A percentile compares a stretch with the other conserved stretches of the same genome.
These are phyloP conservation scores for Lottia gigantea DNA, from an alignment of 2,888 invertebrate genomes.

Conservation along the genomic window DNA sequence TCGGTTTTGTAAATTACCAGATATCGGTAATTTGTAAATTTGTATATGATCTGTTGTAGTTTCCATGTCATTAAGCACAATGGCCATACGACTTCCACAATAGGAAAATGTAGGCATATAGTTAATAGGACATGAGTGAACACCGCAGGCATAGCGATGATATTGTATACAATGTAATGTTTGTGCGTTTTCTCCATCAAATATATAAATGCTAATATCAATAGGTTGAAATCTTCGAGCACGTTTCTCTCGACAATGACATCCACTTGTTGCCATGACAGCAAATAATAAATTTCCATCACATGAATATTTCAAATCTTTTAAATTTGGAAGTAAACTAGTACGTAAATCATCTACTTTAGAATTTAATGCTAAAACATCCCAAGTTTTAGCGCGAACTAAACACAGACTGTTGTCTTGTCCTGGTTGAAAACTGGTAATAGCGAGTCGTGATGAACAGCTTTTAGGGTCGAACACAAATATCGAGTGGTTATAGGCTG, in stretches of 20 bases:
- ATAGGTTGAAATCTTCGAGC: conserved; percentile 61
- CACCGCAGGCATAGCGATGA: conserved; percentile 62
- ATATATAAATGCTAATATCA: conserved; percentile 63
- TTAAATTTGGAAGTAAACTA: conserved; percentile 58
- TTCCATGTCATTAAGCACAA: conserved; percentile 62
- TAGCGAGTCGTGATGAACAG: conserved; percentile 58
- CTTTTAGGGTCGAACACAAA: conserved; percentile 67
- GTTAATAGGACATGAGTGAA: conserved; percentile 65
- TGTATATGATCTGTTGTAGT: conserved; percentile 61
- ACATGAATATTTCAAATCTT: conserved; percentile 60
- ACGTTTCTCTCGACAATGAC: conserved; percentile 63
- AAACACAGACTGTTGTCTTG: conserved; percentile 63
- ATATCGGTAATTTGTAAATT: conserved; percentile 64
- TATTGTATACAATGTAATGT: conserved; percentile 66
- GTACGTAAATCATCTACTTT: conserved; percentile 56
- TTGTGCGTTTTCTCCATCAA: conserved; percentile 60
- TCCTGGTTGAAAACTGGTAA: conserved; percentile 60
- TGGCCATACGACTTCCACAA: conserved; percentile 66
- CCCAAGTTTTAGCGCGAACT: conserved; percentile 56
- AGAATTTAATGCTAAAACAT: conserved; percentile 55
- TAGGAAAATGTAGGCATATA: conserved; percentile 65
- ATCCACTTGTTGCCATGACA: conserved; percentile 58
- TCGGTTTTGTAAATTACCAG: conserved; percentile 60
- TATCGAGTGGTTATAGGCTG: conserved; percentile 55
- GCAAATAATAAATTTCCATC: conserved; percentile 65